phyloP scores from a whole-genome alignment of 2,113 vertebrate genomes.

The Pelodiscus sinensis region DNA sequence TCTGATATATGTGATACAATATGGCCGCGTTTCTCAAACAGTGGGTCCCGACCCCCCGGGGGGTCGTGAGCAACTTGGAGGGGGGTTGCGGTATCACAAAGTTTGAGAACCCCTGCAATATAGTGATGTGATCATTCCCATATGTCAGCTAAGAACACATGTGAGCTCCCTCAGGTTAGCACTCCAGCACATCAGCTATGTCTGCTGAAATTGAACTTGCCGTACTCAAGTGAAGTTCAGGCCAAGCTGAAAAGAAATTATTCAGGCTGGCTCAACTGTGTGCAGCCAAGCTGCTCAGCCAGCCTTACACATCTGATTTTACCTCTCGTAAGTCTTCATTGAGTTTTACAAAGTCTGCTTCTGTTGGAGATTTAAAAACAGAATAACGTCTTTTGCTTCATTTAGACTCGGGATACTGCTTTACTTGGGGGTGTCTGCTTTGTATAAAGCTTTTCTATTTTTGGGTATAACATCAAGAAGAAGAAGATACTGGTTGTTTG shows the following conservation, averaged over 20 bases:
- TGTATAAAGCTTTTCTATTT: background rate
- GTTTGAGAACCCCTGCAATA: too few relatives aligned
- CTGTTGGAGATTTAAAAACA: background rate
- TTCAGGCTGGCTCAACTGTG: background rate
- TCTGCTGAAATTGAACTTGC: background rate
- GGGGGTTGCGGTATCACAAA: too few relatives aligned
- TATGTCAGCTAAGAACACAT: too few relatives aligned
- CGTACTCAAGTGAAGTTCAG: background rate
- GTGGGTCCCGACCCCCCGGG: too few relatives aligned
- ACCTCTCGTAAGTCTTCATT: rapidly evolving
- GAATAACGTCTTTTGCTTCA: background rate
- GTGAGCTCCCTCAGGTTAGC: rapidly evolving
- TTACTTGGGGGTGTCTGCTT: background rate
- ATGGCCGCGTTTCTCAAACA: too few relatives aligned
- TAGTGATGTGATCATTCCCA: background rate
- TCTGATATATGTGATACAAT: background rate
- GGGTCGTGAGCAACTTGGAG: too few relatives aligned
- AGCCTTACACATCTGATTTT: rapidly evolving
- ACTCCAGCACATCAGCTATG: background rate
- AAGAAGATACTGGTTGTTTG: background rate
- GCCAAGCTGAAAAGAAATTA: background rate
- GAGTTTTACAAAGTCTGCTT: background rate
- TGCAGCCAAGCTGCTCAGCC: rapidly evolving
- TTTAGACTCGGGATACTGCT: background rate
- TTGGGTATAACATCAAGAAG: background rate